Conservation (phyloP, 2,888 invertebrate genomes). For the Cryptocephalus moraei region DNA sequence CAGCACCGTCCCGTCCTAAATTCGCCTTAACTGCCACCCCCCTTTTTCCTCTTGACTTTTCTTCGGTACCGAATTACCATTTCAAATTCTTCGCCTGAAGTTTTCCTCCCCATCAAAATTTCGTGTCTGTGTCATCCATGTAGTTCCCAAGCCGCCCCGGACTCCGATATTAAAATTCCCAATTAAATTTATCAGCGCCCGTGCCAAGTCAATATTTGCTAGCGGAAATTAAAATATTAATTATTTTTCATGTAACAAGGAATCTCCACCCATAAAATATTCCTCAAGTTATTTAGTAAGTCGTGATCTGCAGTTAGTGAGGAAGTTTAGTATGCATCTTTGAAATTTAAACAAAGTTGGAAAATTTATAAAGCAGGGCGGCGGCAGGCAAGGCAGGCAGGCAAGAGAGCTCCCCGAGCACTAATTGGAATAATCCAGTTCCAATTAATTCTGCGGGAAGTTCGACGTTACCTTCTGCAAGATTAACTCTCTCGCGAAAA, state of each 20-base stretch:
- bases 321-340: slow-evolving; percentile 23
- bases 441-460: slow-evolving; percentile 35
- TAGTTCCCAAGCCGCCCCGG: too few species aligned
- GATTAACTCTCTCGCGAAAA: slow-evolving; percentile 22
- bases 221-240: background rate
- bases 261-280: slow-evolving; percentile 6
- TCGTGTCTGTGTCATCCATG: too few species aligned
- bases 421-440: slow-evolving; percentile 39
- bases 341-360: slow-evolving; percentile 31
- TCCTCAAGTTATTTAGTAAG: slow-evolving; percentile 14
- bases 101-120: too few species aligned
- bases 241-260: background rate
- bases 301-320: slow-evolving; percentile 18
- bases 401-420: slow-evolving; percentile 27
- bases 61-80: too few species aligned
- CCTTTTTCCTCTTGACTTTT: too few species aligned
- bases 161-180: background rate
- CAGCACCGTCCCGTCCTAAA: too few species aligned
- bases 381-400: slow-evolving; percentile 7
- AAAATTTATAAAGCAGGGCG: slow-evolving; percentile 30
- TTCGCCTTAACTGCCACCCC: too few species aligned
- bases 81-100: too few species aligned
- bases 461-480: slow-evolving; percentile 33
- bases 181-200: background rate
- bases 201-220: background rate